Evolutionary conservation across 2,888 invertebrate species (phyloP), one percentile per base, ranked within the genome.

Genomic region (Phaonia tiefii): DNA sequence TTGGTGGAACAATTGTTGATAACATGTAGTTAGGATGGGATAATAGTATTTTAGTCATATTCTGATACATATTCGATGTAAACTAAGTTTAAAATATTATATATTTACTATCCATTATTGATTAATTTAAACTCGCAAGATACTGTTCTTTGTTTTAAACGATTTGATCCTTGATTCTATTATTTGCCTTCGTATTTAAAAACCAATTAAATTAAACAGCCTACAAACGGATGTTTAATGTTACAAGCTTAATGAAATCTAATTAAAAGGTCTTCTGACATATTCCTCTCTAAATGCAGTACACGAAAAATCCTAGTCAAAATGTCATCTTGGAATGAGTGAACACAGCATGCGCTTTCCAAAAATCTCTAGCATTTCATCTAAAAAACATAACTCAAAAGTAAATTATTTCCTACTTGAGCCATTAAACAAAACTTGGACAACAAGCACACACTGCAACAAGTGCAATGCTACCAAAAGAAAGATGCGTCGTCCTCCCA

Each of bases 341-440:
- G 10, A 42, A 4, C 13, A 46, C 46, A 46, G 46, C 46, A 8
- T 42, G 42, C 10, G n/a, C n/a, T 42, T 46, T 15, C 2, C 46
- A 1, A 42, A 46, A 46, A 46, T 46, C 46, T 1, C 46, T 11
- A 46, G 11, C 46, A 46, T 46, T 46, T 46, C 46, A 46, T 46
- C 46, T 46, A 11, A 46, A 46, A 15, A 15, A 46, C 46, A 13
- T 17, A 46, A 46, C 5, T 17, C 46, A 46, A n/a, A 46, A 46
- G 46, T 46, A 46, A 46, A 46, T 46, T 46, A 46, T 46, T 46
- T 46, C 46, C 46, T 46, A 46, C n/a, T 46, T 13, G 15, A 46
- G 46, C 4, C 46, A 46, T 46, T 17, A 46, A 46, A 13, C 4
- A 42, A 11, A 42, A 42, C 42, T 10, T 10, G 10, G 10, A 10